Base-by-base conservation (phyloP, 2,797 vertebrate genomes). In the Chloroceryle amazona region DNA sequence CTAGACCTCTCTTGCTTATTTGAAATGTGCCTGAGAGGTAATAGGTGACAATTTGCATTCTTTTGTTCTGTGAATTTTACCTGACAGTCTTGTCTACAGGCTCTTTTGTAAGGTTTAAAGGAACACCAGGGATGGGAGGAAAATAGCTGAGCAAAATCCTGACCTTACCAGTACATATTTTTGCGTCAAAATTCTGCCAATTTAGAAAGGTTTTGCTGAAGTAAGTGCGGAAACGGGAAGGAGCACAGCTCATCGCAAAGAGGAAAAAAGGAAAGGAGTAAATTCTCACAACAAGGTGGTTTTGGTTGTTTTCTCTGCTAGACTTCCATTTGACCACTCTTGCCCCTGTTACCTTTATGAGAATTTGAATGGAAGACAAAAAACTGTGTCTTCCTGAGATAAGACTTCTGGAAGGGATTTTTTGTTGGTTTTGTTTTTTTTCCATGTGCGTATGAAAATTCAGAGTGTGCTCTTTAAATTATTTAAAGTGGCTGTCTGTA, bases 51-150 rank as follows among this genome's bases (percentile, higher is more conserved):
- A 98, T 98, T 98, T 98, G 93, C 97, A 97, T 98, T 97, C 97
- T 97, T 98, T 97, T 97, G 93, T 98, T 98, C 96, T 95, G 75
- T 96, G 97, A 96, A 95, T 98, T 97, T 95, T 98, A 95, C 95
- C 95, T 97, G 93, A 92, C 95, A 96, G 93, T 73, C 90, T 80
- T 96, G 90, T 97, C 97, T 97, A 58, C 92, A 83, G 92, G 94
- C 84, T 94, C 96, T 93, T 96, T 98, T 97, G 90, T 94, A 81
- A 97, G 92, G 83, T 72, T 96, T 95, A 97, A 95, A 97, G 95
- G 80, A 97, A 89, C 88, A 96, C 93, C 54, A 46, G 85, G 71
- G 67, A 93, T 86, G 78, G 93, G 84, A 96, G 84, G 93, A 95
- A 94, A 96, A 87, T 93, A 61, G 72, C 81, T 46, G 91, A 89